Base-by-base conservation (phyloP, 2,888 invertebrate genomes). In the Acrobasis repandana region DNA sequence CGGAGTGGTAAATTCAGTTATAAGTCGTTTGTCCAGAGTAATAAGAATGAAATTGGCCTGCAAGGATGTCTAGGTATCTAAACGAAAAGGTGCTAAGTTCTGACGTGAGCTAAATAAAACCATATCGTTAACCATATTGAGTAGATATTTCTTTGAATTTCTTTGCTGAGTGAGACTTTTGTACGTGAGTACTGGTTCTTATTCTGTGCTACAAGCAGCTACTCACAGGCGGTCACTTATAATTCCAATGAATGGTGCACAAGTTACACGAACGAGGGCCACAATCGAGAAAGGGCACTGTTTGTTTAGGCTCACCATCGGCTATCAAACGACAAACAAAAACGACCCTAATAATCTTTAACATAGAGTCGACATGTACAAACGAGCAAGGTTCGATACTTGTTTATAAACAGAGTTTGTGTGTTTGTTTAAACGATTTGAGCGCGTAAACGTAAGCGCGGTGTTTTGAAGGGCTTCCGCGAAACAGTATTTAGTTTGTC, bases 221-320 rank as follows among this genome's bases (percentile, higher is more conserved):
- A n/a, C 38, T 20, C 11, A 28, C 10, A 48, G 16, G 10, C 58
- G 15, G 46, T 33, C 38, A 52, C 60, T 60, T 52, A 60, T 60
- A 52, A 52, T 20, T 16, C 52, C 46, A 47, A 58, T 51, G 34
- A 52, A 46, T 58, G 36, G 48, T 54, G 47, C 51, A 60, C 60
- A 60, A 20, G 33, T 36, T 6, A 63, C 48, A 43, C 38, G 28
- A 28, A 49, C 58, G 63, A 60, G 62, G 6, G 18, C 54, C 54
- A 20, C 18, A 20, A 62, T 58, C 62, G 70, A 74, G 72, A 71
- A 69, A 69, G 71, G 57, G 67, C 65, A 59, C 54, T 86, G 86
- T 88, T 87, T 86, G 78, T 75, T 79, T 83, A 83, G 80, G 83
- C 54, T 20, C 38, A 18, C 54, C 36, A 18, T 34, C 20, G 20